Percentiles rank a stretch among this genome's conserved stretches.
These are phyloP conservation scores for Metacarcinus magister DNA, from an alignment of 2,888 invertebrate genomes.

Conservation along the genomic window DNA sequence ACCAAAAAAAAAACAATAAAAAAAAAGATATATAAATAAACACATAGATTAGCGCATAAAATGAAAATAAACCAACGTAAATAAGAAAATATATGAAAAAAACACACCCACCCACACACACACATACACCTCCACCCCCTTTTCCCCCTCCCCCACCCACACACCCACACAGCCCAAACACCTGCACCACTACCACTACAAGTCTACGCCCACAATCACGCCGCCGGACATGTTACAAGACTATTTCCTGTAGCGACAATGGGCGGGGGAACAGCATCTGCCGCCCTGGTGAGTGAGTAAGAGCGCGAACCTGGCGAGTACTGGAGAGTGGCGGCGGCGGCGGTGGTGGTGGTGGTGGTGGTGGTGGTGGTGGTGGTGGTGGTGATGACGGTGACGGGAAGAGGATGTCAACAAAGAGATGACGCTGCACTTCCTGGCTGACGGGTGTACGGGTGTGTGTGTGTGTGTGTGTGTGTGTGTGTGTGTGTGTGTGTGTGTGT, in stretches of 20 bases:
- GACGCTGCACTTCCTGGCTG: background rate
- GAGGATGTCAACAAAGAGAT: conserved; percentile 38
- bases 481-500: background rate
- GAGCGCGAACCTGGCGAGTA: background rate
- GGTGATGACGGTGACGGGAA: background rate
- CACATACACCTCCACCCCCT: background rate
- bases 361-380: background rate
- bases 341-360: background rate
- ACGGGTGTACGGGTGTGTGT: background rate
- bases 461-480: conserved; percentile 49
- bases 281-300: conserved; percentile 48
- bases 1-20: background rate
- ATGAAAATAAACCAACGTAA: background rate
- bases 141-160: no score
- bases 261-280: conserved; percentile 36
- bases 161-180: background rate
- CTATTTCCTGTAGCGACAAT: conserved; percentile 38
- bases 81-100: background rate
- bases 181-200: background rate
- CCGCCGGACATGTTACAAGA: conserved; percentile 30
- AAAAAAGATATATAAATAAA: background rate
- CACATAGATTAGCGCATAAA: no score
- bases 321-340: background rate
- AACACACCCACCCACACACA: background rate
- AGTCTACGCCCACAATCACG: conserved; percentile 26